A percentile compares a stretch with the other conserved stretches of the same genome.
phyloP scores from a whole-genome alignment of 2,113 vertebrate genomes.

The Callospermophilus lateralis region DNA sequence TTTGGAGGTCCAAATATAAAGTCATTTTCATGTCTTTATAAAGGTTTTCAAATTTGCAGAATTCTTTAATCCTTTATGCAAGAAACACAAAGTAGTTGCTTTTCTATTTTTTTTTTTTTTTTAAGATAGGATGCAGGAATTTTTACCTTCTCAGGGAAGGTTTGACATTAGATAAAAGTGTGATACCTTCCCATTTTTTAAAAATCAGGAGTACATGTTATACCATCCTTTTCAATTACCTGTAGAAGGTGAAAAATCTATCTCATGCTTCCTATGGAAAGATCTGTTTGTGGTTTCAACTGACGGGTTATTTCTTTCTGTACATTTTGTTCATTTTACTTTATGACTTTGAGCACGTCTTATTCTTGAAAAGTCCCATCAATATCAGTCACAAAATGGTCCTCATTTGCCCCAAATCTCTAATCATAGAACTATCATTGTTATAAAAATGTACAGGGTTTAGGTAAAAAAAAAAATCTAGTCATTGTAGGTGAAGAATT shows the following conservation, averaged over 20 bases:
- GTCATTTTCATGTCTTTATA: conserved; percentile 8
- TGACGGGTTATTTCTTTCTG: neutral
- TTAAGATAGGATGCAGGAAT: neutral
- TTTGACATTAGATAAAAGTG: neutral
- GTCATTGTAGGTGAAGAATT: neutral
- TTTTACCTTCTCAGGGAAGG: neutral
- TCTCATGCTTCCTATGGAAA: neutral
- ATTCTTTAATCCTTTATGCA: neutral
- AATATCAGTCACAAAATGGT: neutral
- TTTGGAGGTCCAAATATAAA: neutral
- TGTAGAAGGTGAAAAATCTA: neutral
- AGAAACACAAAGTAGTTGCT: neutral
- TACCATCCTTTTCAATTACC: conserved; percentile 13
- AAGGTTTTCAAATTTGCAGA: neutral
- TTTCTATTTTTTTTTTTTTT: neutral
- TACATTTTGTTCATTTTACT: conserved; percentile 16
- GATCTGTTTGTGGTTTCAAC: neutral
- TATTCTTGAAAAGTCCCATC: conserved; percentile 9
- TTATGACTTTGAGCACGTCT: neutral
- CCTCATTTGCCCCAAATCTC: neutral
- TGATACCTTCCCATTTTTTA: neutral
- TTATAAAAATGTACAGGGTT: neutral
- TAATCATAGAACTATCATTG: neutral
- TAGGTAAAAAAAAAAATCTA: neutral
- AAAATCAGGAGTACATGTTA: neutral